Base-by-base conservation (phyloP, 2,888 invertebrate genomes). In the Xestoiulus laeticollis region DNA sequence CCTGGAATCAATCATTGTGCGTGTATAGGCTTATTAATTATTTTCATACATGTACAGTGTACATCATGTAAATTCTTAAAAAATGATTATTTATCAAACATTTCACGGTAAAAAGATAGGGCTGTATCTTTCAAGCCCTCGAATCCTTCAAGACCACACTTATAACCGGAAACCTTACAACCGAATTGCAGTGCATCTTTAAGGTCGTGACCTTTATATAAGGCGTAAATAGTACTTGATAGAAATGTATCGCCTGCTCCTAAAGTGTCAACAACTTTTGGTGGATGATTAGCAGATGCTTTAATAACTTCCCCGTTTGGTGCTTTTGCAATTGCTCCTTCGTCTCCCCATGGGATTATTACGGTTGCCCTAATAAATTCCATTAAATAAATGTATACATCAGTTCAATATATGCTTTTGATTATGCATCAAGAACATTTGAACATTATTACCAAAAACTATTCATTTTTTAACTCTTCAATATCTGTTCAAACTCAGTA, bases 221-320 rank as follows among this genome's bases (percentile, higher is more conserved):
- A 90, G 53, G 93, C 93, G 89, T 93, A 93, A 85, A 95, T 93
- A n/a, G 93, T 92, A 0, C 93, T 93, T 0, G 94, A 95, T 87
- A 93, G 93, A 90, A 95, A 95, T 0, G 95, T 94, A 90, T 95
- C 95, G 0, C 95, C 95, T 8, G 95, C 95, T 0, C 95, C 95
- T 2, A 95, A 92, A 0, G 95, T 94, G 90, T 95, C 95, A 0
- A 94, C 92, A 1, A 95, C 92, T 88, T 91, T 91, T 0, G 90
- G 89, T 0, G 94, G 94, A 10, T 93, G 92, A 90, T 92, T 93
- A 4, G 94, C 93, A 38, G 93, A 92, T 82, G 91, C 92, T 16
- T 26, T 19, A 38, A 85, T 19, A 5, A 90, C 88, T 30, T 88
- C 91, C 90, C 89, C 89, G 53, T 89, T 88, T 0, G 14, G 6